Evolutionary conservation across 2,888 invertebrate species (phyloP), one percentile per base, ranked within the genome.

Genomic region (Drosophila kambysellisi): DNA sequence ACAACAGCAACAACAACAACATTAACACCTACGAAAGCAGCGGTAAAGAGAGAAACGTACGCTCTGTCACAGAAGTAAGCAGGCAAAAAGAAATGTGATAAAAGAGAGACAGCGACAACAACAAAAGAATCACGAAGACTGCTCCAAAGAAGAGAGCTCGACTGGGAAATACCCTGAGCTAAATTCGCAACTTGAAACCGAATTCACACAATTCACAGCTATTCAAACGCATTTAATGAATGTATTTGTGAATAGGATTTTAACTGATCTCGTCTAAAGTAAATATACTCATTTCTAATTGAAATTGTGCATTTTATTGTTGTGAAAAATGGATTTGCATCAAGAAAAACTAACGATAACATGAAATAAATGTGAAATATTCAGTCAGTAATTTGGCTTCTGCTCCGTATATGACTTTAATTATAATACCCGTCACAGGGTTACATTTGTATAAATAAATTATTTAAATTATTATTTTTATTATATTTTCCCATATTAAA

Each of bases 11-110:
- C 64, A 78, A 67, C 35, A 78, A 68, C 52, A 75, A 66, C 56
- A 74, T 67, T 64, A 79, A 71, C 67, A 78, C 63, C 76, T 58
- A 68, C 71, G 51, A 53, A 60, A 51, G 57, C 68, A 52, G 51
- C 6, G 51, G 6, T 9, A 4, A 4, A 52, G 51, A 54, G 61
- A 65, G 69, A 67, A 70, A 35, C 43, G 32, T 17, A 35, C 63
- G 60, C 41, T 46, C 48, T 64, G 20, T 32, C 51, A 61, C 32
- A 70, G 33, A 60, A 62, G 48, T 37, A 37, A 25, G 48, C 48
- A 43, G 37, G 30, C 58, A 53, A 62, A 58, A 63, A 61, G 68
- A 72, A 79, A 63, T 60, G 65, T 66, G 78, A 69, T 63, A 81
- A 79, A 76, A 66, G 51, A 39, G 53, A 53, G 57, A 50, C 51